phyloP scores from a whole-genome alignment of 2,888 invertebrate species.

The Eilema depressum region DNA sequence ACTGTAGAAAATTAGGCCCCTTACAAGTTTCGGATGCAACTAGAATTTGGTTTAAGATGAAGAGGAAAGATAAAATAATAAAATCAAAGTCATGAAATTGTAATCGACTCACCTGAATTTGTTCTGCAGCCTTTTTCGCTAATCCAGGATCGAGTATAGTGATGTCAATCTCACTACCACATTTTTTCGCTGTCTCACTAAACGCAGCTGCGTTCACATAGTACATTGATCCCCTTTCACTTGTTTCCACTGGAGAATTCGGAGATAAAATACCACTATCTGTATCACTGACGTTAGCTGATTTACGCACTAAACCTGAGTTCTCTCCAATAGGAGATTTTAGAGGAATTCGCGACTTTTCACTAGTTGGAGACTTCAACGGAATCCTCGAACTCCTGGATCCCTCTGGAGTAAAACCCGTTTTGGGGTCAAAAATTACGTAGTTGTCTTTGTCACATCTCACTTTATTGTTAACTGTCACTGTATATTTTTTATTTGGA shows the following conservation, averaged over 20 bases:
- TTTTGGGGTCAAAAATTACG: conserved; percentile 82
- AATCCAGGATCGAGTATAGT: conserved; percentile 77
- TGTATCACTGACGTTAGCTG: conserved; percentile 87
- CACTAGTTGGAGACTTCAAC: conserved; percentile 67
- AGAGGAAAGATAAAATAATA: background rate
- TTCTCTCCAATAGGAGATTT: conserved; percentile 75
- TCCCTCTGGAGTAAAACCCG: conserved; percentile 78
- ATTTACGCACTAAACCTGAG: conserved; percentile 67
- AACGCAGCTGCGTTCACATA: conserved; percentile 80
- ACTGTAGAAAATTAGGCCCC: no score
- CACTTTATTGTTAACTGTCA: conserved; percentile 83
- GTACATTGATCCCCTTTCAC: conserved; percentile 70
- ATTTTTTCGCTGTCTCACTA: conserved; percentile 73
- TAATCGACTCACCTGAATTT: conserved; percentile 76
- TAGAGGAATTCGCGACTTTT: conserved; percentile 73
- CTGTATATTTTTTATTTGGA: conserved; percentile 85
- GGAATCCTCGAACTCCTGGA: conserved; percentile 66
- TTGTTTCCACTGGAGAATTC: conserved; percentile 87
- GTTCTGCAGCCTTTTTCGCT: conserved; percentile 81
- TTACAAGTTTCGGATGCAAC: background rate
- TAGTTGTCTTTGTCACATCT: conserved; percentile 85
- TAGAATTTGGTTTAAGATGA: background rate
- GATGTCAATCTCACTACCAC: conserved; percentile 72
- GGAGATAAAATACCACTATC: conserved; percentile 89
- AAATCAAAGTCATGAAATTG: conserved; percentile 8